A percentile compares a stretch with the other conserved stretches of the same genome.
These are phyloP conservation scores for Candoia aspera DNA, from an alignment of 2,113 vertebrate species.

Conservation along the genomic window DNA sequence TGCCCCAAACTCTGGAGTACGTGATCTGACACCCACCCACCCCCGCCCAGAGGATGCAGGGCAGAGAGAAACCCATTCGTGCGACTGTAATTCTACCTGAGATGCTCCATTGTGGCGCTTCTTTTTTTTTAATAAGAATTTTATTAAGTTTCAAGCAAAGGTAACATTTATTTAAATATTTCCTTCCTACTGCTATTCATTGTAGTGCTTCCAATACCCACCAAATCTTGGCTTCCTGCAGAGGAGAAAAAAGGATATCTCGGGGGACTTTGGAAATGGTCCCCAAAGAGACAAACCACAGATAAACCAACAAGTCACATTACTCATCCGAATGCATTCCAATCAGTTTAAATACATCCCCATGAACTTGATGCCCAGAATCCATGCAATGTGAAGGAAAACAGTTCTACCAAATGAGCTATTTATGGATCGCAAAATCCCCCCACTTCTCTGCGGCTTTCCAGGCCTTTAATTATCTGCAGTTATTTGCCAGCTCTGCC, in stretches of 20 bases:
- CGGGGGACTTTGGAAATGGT: constrained; percentile 26
- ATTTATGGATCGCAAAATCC: constrained; percentile 61
- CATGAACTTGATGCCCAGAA: constrained; percentile 63
- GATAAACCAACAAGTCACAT: constrained; percentile 46
- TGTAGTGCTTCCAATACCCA: constrained; percentile 9
- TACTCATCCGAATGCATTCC: constrained; percentile 33
- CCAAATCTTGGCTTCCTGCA: constrained; percentile 39
- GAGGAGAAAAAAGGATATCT: constrained; percentile 1
- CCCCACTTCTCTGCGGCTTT: constrained; percentile 47
- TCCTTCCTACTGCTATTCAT: background rate
- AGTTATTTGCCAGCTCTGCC: constrained; percentile 34
- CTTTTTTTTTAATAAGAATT: too few relatives aligned
- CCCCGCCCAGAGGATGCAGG: background rate
- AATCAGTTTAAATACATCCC: constrained; percentile 57
- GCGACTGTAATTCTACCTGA: constrained; percentile 6
- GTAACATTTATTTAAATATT: too few relatives aligned
- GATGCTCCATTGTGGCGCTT: too few relatives aligned
- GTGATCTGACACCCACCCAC: accelerated
- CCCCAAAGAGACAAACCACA: constrained; percentile 54
- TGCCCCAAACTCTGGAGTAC: accelerated
- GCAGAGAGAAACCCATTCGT: background rate
- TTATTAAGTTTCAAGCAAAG: too few relatives aligned
- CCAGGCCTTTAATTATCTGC: constrained; percentile 69
- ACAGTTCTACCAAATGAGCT: constrained; percentile 58
- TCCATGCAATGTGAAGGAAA: constrained; percentile 58